Evolutionary conservation across 2,888 invertebrate genomes (phyloP), one percentile per base, ranked within the genome.

Genomic region (Drosophila algonquin): DNA sequence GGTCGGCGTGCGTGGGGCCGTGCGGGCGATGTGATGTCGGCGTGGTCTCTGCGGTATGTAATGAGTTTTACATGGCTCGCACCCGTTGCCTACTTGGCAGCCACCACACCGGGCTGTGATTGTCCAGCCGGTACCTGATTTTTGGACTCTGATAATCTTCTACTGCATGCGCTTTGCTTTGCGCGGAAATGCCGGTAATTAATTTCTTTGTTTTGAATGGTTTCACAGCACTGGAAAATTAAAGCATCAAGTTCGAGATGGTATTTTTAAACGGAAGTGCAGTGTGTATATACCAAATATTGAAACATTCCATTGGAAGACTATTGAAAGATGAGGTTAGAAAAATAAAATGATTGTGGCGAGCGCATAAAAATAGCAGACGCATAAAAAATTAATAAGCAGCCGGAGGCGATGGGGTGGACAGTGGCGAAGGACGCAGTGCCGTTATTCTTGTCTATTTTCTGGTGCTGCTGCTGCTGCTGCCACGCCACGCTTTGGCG

Each of bases 341-440:
- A 48, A 60, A 54, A 63, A 75, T 64, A 67, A 76, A 79, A 68
- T 72, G 83, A 71, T 72, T 61, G 30, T 51, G 75, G 74, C 75
- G 51, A 84, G 79, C 76, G 80, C 86, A 80, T 84, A 84, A 84
- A 87, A 82, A 82, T 73, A 86, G 79, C 77, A 85, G 84, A 85
- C 86, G 80, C 87, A 88, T 85, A 88, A 88, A 85, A 87, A 86
- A 85, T 85, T 85, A 83, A 86, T 85, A 86, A 85, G 88, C 74
- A 76, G 58, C 47, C 64, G 62, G 45, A 60, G 51, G 53, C 21
- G 56, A 27, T 16, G 40, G 27, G 4, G 52, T 70, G 63, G 62
- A 35, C 62, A 51, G 53, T 14, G 35, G 35, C 47, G 35, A 35
- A 59, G 46, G 63, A 73, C 69, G 67, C 69, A 72, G 69, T 75